Conservation (phyloP, 2,797 vertebrate genomes). For the Sandelia bainsii region DNA sequence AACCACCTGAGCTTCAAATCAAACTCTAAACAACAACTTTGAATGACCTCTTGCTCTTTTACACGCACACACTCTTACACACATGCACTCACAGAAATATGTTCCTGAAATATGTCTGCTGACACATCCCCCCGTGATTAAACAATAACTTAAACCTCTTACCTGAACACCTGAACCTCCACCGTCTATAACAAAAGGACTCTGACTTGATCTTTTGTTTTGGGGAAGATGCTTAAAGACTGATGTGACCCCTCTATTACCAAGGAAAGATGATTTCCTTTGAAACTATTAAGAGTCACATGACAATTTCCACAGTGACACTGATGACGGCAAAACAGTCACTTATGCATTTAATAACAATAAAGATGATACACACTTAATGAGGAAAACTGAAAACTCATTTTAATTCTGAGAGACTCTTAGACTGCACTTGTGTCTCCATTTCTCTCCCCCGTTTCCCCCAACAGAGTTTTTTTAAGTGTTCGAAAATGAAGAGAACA, state of each 20-base stretch:
- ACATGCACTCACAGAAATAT: slow-evolving; percentile 45
- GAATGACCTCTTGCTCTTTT: slow-evolving; percentile 78
- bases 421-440: slow-evolving; percentile 90
- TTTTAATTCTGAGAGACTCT: slow-evolving; percentile 89
- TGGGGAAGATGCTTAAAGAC: slow-evolving; percentile 69
- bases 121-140: slow-evolving; percentile 53
- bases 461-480: slow-evolving; percentile 73
- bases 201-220: slow-evolving; percentile 59
- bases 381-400: slow-evolving; percentile 70
- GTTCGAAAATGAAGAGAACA: slow-evolving; percentile 59
- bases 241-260: slow-evolving; percentile 53
- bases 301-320: slow-evolving; percentile 63
- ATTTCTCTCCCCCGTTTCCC: slow-evolving; percentile 53
- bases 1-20: slow-evolving; percentile 52
- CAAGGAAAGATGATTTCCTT: slow-evolving; percentile 80
- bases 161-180: slow-evolving; percentile 58
- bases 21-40: slow-evolving; percentile 72
- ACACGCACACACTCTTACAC: slow-evolving; percentile 49
- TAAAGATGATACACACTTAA: slow-evolving; percentile 72
- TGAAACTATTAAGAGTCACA: slow-evolving; percentile 83
- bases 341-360: slow-evolving; percentile 78
- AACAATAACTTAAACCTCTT: slow-evolving; percentile 50
- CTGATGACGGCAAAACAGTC: slow-evolving; percentile 65
- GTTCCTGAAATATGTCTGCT: slow-evolving; percentile 57
- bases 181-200: slow-evolving; percentile 57